These are phyloP conservation scores for Chaenodraco wilsoni DNA, from an alignment of 2,797 vertebrate species.

Conservation along the genomic window DNA sequence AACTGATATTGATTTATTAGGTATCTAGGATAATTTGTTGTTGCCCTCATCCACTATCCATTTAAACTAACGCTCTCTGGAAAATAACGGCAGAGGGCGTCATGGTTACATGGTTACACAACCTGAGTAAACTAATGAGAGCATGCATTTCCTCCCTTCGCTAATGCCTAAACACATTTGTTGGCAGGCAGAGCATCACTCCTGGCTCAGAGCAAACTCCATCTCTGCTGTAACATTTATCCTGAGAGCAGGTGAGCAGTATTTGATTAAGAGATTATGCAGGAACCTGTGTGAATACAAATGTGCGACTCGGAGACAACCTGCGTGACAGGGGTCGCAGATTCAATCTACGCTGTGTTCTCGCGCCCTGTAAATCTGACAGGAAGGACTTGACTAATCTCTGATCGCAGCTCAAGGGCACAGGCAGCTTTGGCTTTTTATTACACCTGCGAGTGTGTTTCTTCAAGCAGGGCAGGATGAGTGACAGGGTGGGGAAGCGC, in stretches of 20 bases:
- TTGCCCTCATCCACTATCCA: no score
- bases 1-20: no score
- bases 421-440: slow-evolving; percentile 45
- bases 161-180: slow-evolving; percentile 38
- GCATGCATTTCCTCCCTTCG: slow-evolving; percentile 25
- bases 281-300: slow-evolving; percentile 70
- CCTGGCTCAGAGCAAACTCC: slow-evolving; percentile 49
- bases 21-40: no score
- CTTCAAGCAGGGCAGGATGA: slow-evolving; percentile 39
- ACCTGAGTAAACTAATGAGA: slow-evolving; percentile 8
- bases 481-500: slow-evolving; percentile 31
- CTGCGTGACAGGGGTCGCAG: slow-evolving; percentile 50
- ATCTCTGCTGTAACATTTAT: slow-evolving; percentile 25
- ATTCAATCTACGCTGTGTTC: slow-evolving; percentile 62
- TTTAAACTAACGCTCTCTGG: slow-evolving; percentile 8
- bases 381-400: slow-evolving; percentile 59
- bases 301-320: slow-evolving; percentile 54
- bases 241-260: slow-evolving; percentile 62
- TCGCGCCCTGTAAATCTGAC: slow-evolving; percentile 60
- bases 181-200: slow-evolving; percentile 41
- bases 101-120: background rate
- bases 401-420: slow-evolving; percentile 68
- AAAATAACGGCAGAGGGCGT: background rate
- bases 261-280: slow-evolving; percentile 74
- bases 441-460: slow-evolving; percentile 63